These are phyloP conservation scores for Vombatus ursinus DNA, from an alignment of 2,113 vertebrate genomes.

Conservation along the genomic window DNA sequence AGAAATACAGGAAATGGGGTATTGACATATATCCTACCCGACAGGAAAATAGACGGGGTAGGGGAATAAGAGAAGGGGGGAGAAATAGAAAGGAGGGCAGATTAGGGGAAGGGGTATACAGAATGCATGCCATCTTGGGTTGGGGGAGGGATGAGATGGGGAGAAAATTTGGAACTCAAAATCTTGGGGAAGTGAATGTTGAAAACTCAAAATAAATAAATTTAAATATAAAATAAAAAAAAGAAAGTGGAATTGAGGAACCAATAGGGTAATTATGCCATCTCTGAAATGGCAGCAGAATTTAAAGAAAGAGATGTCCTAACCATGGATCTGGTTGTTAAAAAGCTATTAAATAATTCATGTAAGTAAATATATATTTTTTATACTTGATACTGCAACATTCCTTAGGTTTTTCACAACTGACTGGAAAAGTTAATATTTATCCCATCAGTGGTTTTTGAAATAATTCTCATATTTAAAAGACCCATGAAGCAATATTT, in stretches of 20 bases:
- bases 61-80: too few species aligned
- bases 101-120: too few species aligned
- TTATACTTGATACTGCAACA: background rate
- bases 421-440: background rate
- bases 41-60: too few species aligned
- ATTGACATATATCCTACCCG: too few species aligned
- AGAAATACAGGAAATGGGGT: too few species aligned
- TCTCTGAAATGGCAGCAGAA: background rate
- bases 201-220: too few species aligned
- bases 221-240: too few species aligned
- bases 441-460: background rate
- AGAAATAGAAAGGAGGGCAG: too few species aligned
- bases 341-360: background rate
- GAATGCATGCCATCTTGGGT: too few species aligned
- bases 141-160: too few species aligned
- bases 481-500: background rate
- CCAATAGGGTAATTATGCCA: background rate
- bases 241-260: background rate
- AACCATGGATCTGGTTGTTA: background rate
- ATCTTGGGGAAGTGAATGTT: too few species aligned
- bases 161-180: too few species aligned
- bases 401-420: background rate
- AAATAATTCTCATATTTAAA: background rate
- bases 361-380: background rate
- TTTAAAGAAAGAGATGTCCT: background rate